Percentiles rank a stretch among this genome's conserved stretches.
These are phyloP conservation scores for Drosophila pruinosa DNA, from an alignment of 1,140 invertebrate genomes.

Conservation along the genomic window DNA sequence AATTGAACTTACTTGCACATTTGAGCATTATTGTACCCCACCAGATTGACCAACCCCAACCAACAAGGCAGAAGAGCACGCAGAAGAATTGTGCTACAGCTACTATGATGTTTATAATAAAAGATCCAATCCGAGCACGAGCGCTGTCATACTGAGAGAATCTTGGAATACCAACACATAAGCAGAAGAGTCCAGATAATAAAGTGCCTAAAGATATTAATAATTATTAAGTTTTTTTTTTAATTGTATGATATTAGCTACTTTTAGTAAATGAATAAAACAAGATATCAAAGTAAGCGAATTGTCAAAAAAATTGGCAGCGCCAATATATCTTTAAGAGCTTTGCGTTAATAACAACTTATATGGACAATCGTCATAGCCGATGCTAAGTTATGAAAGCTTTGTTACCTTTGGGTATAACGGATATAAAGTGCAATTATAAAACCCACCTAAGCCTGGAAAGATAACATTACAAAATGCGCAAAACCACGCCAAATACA, in stretches of 20 bases:
- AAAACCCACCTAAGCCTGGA: constrained; percentile 90
- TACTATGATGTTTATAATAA: constrained; percentile 93
- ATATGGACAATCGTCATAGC: not conserved
- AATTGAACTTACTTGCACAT: constrained; percentile 86
- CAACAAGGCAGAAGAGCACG: constrained; percentile 96
- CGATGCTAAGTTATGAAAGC: not conserved
- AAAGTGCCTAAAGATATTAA: constrained; percentile 88
- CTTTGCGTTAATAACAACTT: too few species aligned
- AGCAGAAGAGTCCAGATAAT: constrained; percentile 92
- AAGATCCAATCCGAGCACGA: constrained; percentile 88
- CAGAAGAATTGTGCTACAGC: constrained; percentile 94
- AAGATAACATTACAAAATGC: constrained; percentile 92
- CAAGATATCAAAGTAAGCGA: not conserved
- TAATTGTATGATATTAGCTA: too few species aligned
- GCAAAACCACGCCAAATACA: constrained; percentile 92
- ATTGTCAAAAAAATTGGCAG: too few species aligned
- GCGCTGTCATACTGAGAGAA: constrained; percentile 89
- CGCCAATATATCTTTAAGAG: too few species aligned
- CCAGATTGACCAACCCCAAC: constrained; percentile 98
- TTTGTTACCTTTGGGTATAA: too few species aligned
- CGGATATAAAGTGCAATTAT: not conserved
- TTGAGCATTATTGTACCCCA: constrained; percentile 96
- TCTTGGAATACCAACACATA: constrained; percentile 94
- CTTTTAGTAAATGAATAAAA: too few species aligned
- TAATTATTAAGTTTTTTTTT: not conserved